Evolutionary conservation across 2,797 vertebrate species (phyloP).

Genomic region (Pteronotus mesoamericanus): DNA sequence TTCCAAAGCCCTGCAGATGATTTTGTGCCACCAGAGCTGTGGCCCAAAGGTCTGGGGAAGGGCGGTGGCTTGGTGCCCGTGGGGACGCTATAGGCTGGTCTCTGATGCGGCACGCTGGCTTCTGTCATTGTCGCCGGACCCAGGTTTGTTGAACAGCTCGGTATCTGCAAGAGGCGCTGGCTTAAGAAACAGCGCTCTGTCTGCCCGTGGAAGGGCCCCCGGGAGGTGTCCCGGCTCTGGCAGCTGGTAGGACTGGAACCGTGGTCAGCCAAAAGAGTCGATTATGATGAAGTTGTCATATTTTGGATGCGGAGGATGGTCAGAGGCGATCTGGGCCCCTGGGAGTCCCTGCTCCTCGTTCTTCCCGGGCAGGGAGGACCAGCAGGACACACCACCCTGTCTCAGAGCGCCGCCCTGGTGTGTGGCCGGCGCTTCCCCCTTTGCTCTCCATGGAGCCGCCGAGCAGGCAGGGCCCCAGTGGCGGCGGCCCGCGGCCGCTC

Average conservation of each 20-base stretch:
- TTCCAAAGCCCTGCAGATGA: background rate
- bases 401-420: accelerated
- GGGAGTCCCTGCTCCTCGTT: background rate
- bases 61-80: background rate
- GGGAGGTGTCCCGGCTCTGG: background rate
- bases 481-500: background rate
- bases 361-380: background rate
- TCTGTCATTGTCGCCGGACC: background rate
- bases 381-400: accelerated
- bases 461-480: accelerated
- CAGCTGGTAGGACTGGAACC: background rate
- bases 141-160: background rate
- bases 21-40: background rate
- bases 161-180: background rate
- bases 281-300: background rate
- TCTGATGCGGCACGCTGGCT: accelerated
- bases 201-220: background rate
- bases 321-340: background rate
- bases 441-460: background rate
- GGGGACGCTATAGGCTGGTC: background rate
- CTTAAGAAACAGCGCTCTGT: background rate
- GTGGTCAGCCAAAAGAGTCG: background rate
- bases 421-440: background rate
- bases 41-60: background rate
- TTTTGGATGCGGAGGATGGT: background rate